Evolutionary conservation across 2,797 vertebrate species (phyloP).

Genomic region (Ispidina lecontei): DNA sequence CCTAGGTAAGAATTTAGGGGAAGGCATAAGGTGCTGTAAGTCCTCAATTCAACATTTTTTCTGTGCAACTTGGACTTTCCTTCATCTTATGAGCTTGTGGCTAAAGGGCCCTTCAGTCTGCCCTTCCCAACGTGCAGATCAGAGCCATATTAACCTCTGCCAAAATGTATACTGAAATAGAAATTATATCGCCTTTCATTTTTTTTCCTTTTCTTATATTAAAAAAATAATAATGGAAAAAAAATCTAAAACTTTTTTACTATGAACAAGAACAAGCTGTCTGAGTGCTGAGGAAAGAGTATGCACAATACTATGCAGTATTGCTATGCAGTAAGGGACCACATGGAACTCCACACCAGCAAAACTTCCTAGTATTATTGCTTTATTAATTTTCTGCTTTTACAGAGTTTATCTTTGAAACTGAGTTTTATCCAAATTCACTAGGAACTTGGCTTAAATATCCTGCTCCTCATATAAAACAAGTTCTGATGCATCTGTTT

Average conservation of each 20-base stretch:
- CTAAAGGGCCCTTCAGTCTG: not conserved
- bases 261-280: not conserved
- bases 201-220: not conserved
- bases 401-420: slow-evolving; percentile 1
- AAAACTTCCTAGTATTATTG: not conserved
- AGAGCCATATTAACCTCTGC: not conserved
- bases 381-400: not conserved
- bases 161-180: not conserved
- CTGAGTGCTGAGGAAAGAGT: not conserved
- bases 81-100: not conserved
- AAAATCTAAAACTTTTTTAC: not conserved
- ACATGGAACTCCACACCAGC: not conserved
- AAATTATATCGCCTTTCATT: not conserved
- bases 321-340: not conserved
- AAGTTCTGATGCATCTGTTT: not conserved
- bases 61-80: not conserved
- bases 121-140: not conserved
- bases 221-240: not conserved
- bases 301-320: not conserved
- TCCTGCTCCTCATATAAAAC: not conserved
- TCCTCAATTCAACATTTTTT: not conserved
- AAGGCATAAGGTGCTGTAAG: not conserved
- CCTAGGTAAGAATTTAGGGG: not conserved
- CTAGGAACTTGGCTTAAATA: slow-evolving; percentile 7
- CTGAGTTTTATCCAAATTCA: not conserved